A percentile compares a stretch with the other conserved stretches of the same genome.
phyloP scores from a whole-genome alignment of 1,140 invertebrate genomes.

The Drosophila murphyi region DNA sequence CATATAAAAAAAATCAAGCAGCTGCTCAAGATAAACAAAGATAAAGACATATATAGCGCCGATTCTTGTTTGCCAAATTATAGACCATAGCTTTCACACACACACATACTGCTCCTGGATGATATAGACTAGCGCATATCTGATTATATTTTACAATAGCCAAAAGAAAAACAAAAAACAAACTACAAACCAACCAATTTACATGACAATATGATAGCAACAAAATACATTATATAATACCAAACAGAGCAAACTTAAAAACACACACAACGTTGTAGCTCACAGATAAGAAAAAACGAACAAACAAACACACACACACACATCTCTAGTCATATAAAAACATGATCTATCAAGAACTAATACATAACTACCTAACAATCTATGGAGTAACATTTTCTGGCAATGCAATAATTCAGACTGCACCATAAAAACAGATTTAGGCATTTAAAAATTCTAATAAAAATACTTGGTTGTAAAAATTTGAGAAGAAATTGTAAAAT shows the following conservation, averaged over 20 bases:
- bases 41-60: conserved; percentile 44
- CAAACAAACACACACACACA: conserved; percentile 8
- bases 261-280: conserved; percentile 31
- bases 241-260: neutral
- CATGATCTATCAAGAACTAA: conserved; percentile 26
- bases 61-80: conserved; percentile 69
- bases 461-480: conserved; percentile 55
- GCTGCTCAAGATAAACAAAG: conserved; percentile 48
- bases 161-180: conserved; percentile 37
- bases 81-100: conserved; percentile 26
- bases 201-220: conserved; percentile 76
- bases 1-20: conserved; percentile 39
- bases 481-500: conserved; percentile 66
- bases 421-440: conserved; percentile 60
- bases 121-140: conserved; percentile 45
- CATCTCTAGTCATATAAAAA: conserved; percentile 30
- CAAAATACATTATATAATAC: conserved; percentile 28
- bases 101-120: conserved; percentile 57
- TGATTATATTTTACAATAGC: conserved; percentile 71
- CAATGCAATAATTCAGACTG: conserved; percentile 72
- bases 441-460: conserved; percentile 67
- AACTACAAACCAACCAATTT: conserved; percentile 60
- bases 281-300: conserved; percentile 13
- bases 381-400: conserved; percentile 53
- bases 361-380: conserved; percentile 37